These are phyloP conservation scores for Mus pahari DNA, from an alignment of 2,113 vertebrate genomes.

Conservation along the genomic window DNA sequence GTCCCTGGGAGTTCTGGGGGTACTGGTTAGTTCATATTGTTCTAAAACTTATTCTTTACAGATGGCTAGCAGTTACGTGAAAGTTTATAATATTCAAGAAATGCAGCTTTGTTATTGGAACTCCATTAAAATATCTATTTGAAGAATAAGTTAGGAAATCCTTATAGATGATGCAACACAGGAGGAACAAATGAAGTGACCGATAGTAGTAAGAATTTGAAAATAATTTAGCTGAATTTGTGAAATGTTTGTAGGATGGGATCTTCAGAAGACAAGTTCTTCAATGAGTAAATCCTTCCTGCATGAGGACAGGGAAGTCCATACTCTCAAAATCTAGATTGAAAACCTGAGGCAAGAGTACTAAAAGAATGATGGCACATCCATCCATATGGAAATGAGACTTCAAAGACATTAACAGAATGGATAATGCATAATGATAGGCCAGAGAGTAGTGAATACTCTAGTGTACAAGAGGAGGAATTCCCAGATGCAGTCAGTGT, in stretches of 20 bases:
- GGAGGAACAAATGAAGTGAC: neutral
- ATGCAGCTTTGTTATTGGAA: neutral
- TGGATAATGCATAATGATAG: neutral
- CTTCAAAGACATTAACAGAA: neutral
- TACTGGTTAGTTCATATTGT: too few relatives aligned
- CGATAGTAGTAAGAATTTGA: conserved; percentile 4
- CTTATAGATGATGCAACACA: neutral
- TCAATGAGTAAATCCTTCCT: neutral
- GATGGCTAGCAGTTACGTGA: neutral
- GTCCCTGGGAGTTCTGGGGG: too few relatives aligned
- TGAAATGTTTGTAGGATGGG: neutral
- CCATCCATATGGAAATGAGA: neutral
- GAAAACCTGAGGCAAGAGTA: neutral
- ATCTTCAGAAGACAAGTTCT: neutral
- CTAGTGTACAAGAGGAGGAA: neutral
- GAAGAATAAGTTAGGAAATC: neutral
- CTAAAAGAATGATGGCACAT: neutral
- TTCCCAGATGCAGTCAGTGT: neutral
- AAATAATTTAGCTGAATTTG: neutral
- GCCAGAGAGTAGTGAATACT: neutral
- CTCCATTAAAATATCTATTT: neutral
- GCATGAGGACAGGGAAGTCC: neutral
- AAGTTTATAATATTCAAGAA: neutral
- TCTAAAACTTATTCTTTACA: neutral
- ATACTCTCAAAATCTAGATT: neutral